These are phyloP conservation scores for Glaucidium brasilianum DNA, from an alignment of 2,113 vertebrate genomes.

Conservation along the genomic window DNA sequence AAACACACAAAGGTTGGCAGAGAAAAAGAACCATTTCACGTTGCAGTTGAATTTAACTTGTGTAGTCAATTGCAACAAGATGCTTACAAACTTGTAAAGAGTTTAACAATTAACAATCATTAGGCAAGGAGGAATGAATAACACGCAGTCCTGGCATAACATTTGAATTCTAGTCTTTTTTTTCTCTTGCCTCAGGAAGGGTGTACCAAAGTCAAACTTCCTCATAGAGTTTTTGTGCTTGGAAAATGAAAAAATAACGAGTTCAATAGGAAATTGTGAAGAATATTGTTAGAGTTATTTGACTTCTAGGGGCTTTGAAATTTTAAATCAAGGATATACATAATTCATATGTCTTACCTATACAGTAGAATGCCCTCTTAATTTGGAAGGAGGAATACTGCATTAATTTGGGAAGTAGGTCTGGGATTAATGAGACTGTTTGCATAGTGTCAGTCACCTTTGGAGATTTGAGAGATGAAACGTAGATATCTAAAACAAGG, in stretches of 20 bases:
- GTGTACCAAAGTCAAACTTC: not conserved
- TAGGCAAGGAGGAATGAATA: not conserved
- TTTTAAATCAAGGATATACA: not conserved
- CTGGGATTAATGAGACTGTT: not conserved
- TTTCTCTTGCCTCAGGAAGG: not conserved
- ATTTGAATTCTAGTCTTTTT: not conserved
- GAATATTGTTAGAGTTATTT: not conserved
- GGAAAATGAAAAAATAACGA: not conserved
- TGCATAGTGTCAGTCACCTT: not conserved
- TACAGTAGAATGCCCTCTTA: not conserved
- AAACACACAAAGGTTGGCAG: not conserved
- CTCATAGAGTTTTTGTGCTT: not conserved
- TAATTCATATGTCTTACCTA: not conserved
- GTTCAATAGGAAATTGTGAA: not conserved
- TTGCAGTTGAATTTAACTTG: not conserved
- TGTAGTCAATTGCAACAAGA: not conserved
- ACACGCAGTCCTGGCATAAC: not conserved
- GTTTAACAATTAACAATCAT: not conserved
- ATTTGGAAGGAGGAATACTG: not conserved
- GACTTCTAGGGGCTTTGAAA: not conserved
- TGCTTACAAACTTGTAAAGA: not conserved
- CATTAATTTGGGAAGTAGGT: not conserved
- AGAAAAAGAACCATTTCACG: not conserved
- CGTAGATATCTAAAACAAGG: rapidly evolving
- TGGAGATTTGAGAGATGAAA: not conserved